A percentile compares a stretch with the other conserved stretches of the same genome.
These are phyloP conservation scores for Eupithecia inturbata DNA, from an alignment of 2,888 invertebrate genomes.

Conservation along the genomic window DNA sequence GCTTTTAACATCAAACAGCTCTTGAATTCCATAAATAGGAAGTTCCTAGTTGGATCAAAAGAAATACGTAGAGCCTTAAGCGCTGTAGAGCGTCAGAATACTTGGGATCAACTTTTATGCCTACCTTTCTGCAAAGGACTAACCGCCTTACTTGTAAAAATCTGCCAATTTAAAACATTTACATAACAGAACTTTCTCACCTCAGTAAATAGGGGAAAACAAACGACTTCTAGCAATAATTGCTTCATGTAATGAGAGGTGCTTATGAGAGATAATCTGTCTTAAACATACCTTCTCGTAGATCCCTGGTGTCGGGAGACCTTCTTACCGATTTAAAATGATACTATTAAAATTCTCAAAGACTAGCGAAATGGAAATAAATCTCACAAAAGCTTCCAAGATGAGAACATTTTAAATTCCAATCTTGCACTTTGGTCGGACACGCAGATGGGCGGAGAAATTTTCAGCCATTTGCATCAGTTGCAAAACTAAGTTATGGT, in stretches of 20 bases:
- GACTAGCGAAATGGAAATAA: constrained; percentile 50
- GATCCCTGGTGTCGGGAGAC: not conserved
- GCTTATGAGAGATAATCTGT: not conserved
- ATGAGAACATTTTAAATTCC: constrained; percentile 73
- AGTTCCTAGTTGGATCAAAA: not conserved
- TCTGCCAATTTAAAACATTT: too few relatives aligned
- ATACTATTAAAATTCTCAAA: constrained; percentile 39
- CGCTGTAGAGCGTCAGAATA: not conserved
- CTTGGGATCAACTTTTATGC: not conserved
- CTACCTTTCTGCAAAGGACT: not conserved
- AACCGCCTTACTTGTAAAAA: not conserved
- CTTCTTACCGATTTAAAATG: constrained; percentile 25
- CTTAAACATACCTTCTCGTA: not conserved
- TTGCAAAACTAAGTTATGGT: constrained; percentile 63
- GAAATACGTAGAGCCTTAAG: not conserved
- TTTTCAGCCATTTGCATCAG: constrained; percentile 74
- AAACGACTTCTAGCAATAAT: not conserved
- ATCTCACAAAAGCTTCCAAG: constrained; percentile 59
- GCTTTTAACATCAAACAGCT: not conserved
- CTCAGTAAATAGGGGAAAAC: not conserved
- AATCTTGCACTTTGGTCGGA: constrained; percentile 70
- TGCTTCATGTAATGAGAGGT: not conserved
- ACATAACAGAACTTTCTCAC: too few relatives aligned
- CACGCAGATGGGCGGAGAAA: constrained; percentile 69
- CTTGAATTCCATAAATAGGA: not conserved